Evolutionary conservation across 2,888 invertebrate species (phyloP), one percentile per base, ranked within the genome.

Genomic region (Erebia aethiops): DNA sequence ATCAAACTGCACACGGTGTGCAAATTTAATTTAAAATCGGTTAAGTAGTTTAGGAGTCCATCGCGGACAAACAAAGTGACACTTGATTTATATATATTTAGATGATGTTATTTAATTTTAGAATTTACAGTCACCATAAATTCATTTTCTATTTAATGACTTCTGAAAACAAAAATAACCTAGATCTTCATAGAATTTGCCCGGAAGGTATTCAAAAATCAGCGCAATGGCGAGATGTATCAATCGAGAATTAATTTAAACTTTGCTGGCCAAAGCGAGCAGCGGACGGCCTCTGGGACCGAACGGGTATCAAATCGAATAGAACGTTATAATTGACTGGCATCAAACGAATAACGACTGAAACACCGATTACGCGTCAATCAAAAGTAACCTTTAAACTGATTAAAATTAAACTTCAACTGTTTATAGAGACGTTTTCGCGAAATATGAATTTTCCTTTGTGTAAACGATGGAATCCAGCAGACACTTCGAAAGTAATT

Each of bases 181-280:
- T 67, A 62, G 69, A 74, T 69, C 67, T 71, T 80, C 81, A 79
- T 79, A 79, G 79, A 83, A 84, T 82, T 79, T 80, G 77, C 79
- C 78, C 80, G 79, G 77, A 77, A 83, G 82, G 84, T 82, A 82
- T 85, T 89, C 86, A 84, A 85, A 89, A 90, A 90, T 88, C 87
- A 85, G 82, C 83, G 82, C 82, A 83, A 83, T 81, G 84, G 82
- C 82, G 82, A 83, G 86, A 87, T 86, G 86, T 90, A 89, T 89
- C 91, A 90, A 91, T 90, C 84, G 85, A 84, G 87, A 91, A 91
- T 91, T 91, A 90, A 92, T 92, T 92, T 90, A 91, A 92, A 91
- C 88, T 91, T 91, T 87, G 85, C 87, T 85, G 83, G 84, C 82
- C 86, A 88, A 90, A 90, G 86, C 87, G 88, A 90, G 83, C 87